phyloP scores from a whole-genome alignment of 2,888 invertebrate genomes.

The Dasysyrphus albostriatus region DNA sequence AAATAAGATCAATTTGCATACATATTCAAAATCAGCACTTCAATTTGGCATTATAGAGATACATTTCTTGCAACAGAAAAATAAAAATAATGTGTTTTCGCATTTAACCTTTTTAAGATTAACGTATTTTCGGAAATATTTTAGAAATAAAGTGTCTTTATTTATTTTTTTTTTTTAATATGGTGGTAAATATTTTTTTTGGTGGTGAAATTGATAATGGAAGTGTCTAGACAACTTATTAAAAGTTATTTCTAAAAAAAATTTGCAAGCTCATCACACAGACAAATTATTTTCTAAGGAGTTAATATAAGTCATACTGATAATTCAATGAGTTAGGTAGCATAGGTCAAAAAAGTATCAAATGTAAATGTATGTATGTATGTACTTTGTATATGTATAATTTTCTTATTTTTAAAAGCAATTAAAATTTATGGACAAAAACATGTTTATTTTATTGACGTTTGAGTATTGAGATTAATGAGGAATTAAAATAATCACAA shows the following conservation, averaged over 20 bases:
- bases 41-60: background rate
- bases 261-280: background rate
- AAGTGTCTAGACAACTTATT: constrained; percentile 9
- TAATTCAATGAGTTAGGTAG: background rate
- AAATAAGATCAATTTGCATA: background rate
- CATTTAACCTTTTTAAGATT: background rate
- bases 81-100: background rate
- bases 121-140: background rate
- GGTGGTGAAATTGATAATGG: background rate
- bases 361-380: too few species aligned
- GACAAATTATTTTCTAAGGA: background rate
- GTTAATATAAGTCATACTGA: background rate
- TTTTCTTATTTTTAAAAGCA: too few species aligned
- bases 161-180: background rate
- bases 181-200: background rate
- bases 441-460: too few species aligned
- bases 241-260: background rate
- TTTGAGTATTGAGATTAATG: too few species aligned
- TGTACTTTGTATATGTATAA: too few species aligned
- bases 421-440: too few species aligned
- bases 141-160: background rate
- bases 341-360: background rate
- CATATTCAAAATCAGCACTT: background rate
- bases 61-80: background rate
- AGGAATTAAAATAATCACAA: too few species aligned